These are phyloP conservation scores for Calycopis cecrops DNA, from an alignment of 1,140 invertebrate genomes.

Conservation along the genomic window DNA sequence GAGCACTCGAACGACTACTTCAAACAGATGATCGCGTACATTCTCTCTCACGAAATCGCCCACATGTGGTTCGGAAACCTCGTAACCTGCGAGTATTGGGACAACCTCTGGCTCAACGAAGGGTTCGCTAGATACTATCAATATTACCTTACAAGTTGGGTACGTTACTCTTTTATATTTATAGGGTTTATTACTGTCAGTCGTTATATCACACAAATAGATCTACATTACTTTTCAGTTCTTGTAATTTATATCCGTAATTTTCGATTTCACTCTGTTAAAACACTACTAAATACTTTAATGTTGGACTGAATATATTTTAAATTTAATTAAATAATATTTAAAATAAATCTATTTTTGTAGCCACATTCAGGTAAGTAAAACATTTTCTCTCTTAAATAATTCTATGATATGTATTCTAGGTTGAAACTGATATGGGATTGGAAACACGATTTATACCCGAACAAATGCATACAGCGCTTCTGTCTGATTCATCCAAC, in stretches of 20 bases:
- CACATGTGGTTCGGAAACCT: conserved; percentile 83
- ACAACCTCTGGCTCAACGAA: conserved; percentile 81
- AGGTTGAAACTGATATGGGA: conserved; percentile 74
- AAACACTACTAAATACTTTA: too few relatives aligned
- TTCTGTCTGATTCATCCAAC: conserved; percentile 79
- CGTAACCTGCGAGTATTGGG: conserved; percentile 83
- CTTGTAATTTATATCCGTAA: too few relatives aligned
- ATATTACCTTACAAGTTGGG: conserved; percentile 76
- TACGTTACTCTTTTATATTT: conserved; percentile 26
- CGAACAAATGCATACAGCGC: conserved; percentile 79
- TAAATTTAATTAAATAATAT: too few relatives aligned
- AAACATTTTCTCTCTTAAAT: too few relatives aligned
- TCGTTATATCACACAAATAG: too few relatives aligned
- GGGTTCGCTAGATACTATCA: conserved; percentile 82
- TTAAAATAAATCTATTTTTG: too few relatives aligned
- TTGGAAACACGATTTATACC: conserved; percentile 76
- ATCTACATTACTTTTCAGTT: too few relatives aligned
- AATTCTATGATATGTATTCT: background rate
- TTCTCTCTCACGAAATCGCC: conserved; percentile 79
- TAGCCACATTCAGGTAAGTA: too few relatives aligned
- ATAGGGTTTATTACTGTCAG: too few relatives aligned
- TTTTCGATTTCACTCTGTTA: too few relatives aligned
- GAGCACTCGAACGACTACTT: conserved; percentile 60
- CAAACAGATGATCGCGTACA: conserved; percentile 74
- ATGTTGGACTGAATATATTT: too few relatives aligned